Evolutionary conservation across 1,140 invertebrate genomes (phyloP).

Genomic region (Lepidotrigona ventralis): DNA sequence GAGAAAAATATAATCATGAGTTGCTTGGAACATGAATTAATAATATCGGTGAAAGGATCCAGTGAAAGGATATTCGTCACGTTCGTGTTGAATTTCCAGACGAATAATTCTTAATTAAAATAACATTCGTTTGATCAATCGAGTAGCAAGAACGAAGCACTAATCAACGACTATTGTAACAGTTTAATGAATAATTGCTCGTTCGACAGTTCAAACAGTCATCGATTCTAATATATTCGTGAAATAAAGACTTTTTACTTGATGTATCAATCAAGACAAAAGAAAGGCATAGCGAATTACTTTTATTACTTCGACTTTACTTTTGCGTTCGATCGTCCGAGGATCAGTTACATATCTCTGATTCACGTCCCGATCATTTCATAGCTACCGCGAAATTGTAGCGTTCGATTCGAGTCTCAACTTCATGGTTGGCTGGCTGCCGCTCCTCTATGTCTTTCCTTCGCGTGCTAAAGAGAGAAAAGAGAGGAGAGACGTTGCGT

Average conservation of each 20-base stretch:
- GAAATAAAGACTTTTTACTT: not conserved
- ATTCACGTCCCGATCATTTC: conserved; percentile 55
- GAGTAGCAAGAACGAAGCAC: not conserved
- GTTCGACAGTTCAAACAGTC: not conserved
- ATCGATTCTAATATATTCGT: not conserved
- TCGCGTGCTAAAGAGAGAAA: conserved; percentile 56
- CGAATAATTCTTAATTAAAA: conserved; percentile 33
- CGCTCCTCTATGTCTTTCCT: conserved; percentile 71
- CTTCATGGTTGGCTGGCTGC: conserved; percentile 75
- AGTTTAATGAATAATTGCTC: not conserved
- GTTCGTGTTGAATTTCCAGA: not conserved
- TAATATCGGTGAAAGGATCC: too few species aligned
- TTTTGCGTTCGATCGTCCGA: not conserved
- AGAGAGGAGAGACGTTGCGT: conserved; percentile 58
- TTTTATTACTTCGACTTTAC: not conserved
- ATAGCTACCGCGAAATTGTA: conserved; percentile 68
- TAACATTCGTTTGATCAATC: not conserved
- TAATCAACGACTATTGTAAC: not conserved
- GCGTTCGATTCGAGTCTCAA: conserved; percentile 73
- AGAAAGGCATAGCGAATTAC: not conserved
- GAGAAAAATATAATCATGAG: not conserved
- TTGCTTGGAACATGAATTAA: not conserved
- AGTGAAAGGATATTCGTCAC: conserved; percentile 34
- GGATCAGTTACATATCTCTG: conserved; percentile 25
- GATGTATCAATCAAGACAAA: not conserved